A percentile compares a stretch with the other conserved stretches of the same genome.
These are phyloP conservation scores for Drosophila tristis DNA, from an alignment of 1,140 invertebrate species.

Conservation along the genomic window DNA sequence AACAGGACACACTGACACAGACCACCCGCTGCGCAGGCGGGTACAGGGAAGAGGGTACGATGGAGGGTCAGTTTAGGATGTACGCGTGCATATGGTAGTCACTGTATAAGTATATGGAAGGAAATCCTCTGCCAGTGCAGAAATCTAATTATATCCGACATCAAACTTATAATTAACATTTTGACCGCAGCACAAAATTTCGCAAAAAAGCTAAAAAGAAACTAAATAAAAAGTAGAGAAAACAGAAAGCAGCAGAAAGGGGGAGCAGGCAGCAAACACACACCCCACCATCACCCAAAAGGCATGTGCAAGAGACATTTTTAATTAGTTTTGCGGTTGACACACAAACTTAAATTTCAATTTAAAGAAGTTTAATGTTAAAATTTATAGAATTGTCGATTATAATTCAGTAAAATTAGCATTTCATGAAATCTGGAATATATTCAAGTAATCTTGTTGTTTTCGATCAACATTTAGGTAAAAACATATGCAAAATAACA, in stretches of 20 bases:
- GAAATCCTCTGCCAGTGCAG: conserved; percentile 12
- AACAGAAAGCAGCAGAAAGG: conserved; percentile 25
- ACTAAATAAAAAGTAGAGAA: conserved; percentile 1
- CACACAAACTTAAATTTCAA: conserved; percentile 36
- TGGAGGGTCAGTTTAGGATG: background rate
- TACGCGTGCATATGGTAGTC: conserved; percentile 6
- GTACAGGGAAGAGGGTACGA: background rate
- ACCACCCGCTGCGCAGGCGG: background rate
- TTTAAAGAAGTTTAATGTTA: background rate
- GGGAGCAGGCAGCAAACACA: conserved; percentile 6
- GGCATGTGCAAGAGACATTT: conserved; percentile 49
- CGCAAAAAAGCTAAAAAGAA: background rate
- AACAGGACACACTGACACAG: conserved; percentile 54
- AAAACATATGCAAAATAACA: too few species aligned
- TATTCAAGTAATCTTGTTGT: too few species aligned
- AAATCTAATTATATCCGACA: conserved; percentile 72
- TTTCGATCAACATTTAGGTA: too few species aligned
- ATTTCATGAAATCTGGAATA: too few species aligned
- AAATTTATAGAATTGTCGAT: background rate
- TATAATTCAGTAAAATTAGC: background rate
- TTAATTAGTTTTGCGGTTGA: conserved; percentile 76
- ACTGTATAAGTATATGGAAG: too few species aligned
- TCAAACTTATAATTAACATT: conserved; percentile 81
- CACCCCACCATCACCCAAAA: background rate
- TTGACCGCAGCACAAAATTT: conserved; percentile 66